A percentile compares a stretch with the other conserved stretches of the same genome.
phyloP scores from a whole-genome alignment of 2,888 invertebrate species.

The Pharmacophagus antenor region DNA sequence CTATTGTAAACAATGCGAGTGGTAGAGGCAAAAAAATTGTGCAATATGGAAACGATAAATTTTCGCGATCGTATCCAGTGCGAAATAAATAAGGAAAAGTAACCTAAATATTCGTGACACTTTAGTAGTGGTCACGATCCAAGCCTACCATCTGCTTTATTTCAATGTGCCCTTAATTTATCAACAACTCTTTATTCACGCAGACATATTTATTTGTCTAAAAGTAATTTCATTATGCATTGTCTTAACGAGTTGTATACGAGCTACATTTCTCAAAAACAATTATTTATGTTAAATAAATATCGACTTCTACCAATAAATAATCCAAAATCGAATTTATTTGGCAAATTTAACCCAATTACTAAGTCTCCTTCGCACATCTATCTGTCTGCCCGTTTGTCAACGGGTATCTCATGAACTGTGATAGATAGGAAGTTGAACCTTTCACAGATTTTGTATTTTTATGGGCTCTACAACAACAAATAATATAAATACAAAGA shows the following conservation, averaged over 20 bases:
- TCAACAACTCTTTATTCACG: neutral
- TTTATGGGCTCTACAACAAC: too few relatives aligned
- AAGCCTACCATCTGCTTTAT: neutral
- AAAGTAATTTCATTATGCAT: neutral
- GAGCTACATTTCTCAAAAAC: neutral
- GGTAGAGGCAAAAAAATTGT: constrained; percentile 3
- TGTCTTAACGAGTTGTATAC: neutral
- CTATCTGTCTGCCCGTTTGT: neutral
- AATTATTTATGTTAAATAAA: neutral
- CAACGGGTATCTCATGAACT: too few relatives aligned
- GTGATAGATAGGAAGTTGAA: too few relatives aligned
- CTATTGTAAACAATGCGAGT: constrained; percentile 6
- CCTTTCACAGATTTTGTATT: too few relatives aligned
- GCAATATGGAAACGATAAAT: neutral
- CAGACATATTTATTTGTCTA: neutral
- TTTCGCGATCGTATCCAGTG: neutral
- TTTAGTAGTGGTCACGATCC: neutral
- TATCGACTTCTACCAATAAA: neutral
- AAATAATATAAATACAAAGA: too few relatives aligned
- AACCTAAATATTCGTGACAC: neutral
- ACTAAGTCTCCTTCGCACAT: neutral
- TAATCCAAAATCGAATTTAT: neutral
- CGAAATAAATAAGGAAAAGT: neutral
- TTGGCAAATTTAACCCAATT: too few relatives aligned
- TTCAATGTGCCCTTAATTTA: neutral